Conservation (phyloP, 92 coral and sea anemone genomes). For the Anthopleura xanthogrammica region DNA sequence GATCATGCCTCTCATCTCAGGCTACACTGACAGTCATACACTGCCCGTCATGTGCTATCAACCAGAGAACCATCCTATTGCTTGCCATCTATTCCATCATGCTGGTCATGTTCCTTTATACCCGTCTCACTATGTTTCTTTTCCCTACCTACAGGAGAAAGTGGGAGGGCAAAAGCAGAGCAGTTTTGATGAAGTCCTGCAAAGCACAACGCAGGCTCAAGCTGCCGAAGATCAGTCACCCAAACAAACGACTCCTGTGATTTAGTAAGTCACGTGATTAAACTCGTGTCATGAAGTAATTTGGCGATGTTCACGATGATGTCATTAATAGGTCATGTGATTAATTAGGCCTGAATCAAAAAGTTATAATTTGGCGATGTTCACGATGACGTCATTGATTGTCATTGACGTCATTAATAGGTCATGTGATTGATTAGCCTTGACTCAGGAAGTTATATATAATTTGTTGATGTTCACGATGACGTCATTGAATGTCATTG, state of each 20-base stretch:
- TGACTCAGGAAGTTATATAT: background rate
- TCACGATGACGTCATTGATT: background rate
- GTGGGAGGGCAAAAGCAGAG: conserved; percentile 45
- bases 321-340: background rate
- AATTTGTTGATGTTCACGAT: background rate
- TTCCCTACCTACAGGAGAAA: conserved; percentile 39
- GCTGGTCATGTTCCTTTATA: background rate
- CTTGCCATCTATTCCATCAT: too few species aligned
- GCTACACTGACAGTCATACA: too few species aligned
- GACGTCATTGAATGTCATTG: background rate
- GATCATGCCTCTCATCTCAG: too few species aligned
- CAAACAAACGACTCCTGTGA: background rate
- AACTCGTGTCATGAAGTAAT: background rate
- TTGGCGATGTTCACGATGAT: background rate
- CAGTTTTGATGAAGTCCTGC: conserved; percentile 49
- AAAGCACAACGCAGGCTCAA: conserved; percentile 23
- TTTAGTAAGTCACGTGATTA: background rate
- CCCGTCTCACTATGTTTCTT: background rate
- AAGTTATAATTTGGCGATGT: background rate
- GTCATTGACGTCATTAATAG: background rate
- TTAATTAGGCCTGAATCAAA: too few species aligned
- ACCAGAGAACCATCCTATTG: too few species aligned
- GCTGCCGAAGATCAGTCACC: conserved; percentile 6
- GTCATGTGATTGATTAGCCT: too few species aligned
- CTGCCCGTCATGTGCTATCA: too few species aligned